Conservation (phyloP, 2,113 vertebrate genomes). For the Chelonoidis abingdonii region DNA sequence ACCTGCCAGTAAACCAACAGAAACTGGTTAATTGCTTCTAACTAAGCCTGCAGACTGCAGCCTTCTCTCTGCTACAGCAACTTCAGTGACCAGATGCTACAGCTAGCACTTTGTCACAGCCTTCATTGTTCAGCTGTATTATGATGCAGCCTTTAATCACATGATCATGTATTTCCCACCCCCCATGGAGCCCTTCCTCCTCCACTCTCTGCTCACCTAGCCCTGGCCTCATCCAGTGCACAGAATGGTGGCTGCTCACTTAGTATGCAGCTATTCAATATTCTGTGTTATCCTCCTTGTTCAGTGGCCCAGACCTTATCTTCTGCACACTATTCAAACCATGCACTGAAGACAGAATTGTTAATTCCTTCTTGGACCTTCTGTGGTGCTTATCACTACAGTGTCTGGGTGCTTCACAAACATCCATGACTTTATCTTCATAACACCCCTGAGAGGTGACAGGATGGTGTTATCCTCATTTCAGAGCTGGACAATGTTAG, state of each 20-base stretch:
- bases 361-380: not conserved
- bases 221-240: not conserved
- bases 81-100: not conserved
- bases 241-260: not conserved
- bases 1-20: not conserved
- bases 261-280: not conserved
- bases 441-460: no score
- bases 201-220: not conserved
- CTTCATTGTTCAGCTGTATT: not conserved
- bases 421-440: no score
- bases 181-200: not conserved
- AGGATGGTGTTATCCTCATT: no score
- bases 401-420: not conserved
- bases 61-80: not conserved
- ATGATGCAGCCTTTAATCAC: slow-evolving; percentile 12
- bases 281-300: not conserved
- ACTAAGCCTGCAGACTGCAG: not conserved
- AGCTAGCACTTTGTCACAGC: not conserved
- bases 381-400: not conserved
- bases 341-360: not conserved
- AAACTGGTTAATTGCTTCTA: not conserved
- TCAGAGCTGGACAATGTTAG: not conserved
- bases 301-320: not conserved
- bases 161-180: slow-evolving; percentile 7
- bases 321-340: not conserved